Evolutionary conservation across 2,113 vertebrate species (phyloP).

Genomic region (Halcyon malimbica): DNA sequence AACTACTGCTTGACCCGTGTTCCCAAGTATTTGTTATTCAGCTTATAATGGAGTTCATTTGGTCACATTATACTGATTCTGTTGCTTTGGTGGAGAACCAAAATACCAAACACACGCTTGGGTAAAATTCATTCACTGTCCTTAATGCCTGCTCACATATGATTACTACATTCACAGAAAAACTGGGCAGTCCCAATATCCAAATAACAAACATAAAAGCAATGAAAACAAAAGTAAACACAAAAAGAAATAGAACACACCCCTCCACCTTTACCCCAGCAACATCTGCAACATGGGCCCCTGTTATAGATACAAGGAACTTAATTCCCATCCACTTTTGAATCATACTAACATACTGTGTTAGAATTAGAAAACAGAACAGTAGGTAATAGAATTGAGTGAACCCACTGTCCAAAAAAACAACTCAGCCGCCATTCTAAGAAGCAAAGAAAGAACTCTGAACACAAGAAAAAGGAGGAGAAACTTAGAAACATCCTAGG

Average conservation of each 20-base stretch:
- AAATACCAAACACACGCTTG: background rate
- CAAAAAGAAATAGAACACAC: background rate
- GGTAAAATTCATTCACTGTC: background rate
- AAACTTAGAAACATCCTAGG: background rate
- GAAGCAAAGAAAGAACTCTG: background rate
- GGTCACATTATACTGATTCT: background rate
- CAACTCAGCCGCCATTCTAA: background rate
- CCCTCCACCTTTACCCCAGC: accelerated
- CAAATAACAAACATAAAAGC: background rate
- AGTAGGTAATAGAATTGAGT: background rate
- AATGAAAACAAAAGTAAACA: background rate
- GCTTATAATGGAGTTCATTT: background rate
- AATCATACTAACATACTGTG: background rate
- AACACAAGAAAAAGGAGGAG: background rate
- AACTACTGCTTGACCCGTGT: background rate
- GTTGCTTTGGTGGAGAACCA: background rate
- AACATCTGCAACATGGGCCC: background rate
- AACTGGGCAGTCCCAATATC: background rate
- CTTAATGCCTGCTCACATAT: background rate
- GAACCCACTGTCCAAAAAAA: background rate
- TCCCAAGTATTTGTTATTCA: background rate
- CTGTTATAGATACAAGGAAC: background rate
- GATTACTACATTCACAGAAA: background rate
- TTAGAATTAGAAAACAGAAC: background rate
- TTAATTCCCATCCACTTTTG: background rate